Percentiles rank a stretch among this genome's conserved stretches.
Evolutionary conservation across 2,888 invertebrate genomes (phyloP).

Genomic region (Panzeria rudis): DNA sequence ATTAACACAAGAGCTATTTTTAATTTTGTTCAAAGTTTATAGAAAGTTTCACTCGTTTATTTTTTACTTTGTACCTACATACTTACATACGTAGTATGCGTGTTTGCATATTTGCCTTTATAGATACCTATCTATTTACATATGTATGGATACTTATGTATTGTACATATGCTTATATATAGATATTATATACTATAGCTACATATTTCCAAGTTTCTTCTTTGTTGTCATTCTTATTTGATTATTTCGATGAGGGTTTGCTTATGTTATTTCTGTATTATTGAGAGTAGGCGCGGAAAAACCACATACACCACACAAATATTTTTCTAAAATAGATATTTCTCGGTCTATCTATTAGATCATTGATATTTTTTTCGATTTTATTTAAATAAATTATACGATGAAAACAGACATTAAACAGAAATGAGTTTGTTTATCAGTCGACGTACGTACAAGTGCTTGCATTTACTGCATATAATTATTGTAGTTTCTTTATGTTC

Average conservation of each 20-base stretch:
- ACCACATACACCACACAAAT: not conserved
- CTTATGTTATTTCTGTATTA: too few species aligned
- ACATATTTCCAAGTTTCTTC: not conserved
- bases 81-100: too few species aligned
- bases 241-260: too few species aligned
- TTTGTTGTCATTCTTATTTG: not conserved
- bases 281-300: slow-evolving; percentile 61
- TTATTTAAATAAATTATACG: too few species aligned
- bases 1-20: not conserved
- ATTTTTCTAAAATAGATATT: not conserved
- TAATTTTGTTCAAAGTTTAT: not conserved
- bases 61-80: not conserved
- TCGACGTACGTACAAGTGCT: too few species aligned
- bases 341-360: too few species aligned
- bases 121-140: not conserved
- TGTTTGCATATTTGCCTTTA: too few species aligned
- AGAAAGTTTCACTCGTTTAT: not conserved
- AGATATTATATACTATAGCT: not conserved
- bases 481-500: not conserved
- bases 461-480: too few species aligned
- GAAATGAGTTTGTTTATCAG: too few species aligned
- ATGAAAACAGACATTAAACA: too few species aligned
- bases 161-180: too few species aligned
- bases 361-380: too few species aligned
- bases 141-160: not conserved